Conservation (phyloP, 2,113 vertebrate genomes). For the Alectura lathami region DNA sequence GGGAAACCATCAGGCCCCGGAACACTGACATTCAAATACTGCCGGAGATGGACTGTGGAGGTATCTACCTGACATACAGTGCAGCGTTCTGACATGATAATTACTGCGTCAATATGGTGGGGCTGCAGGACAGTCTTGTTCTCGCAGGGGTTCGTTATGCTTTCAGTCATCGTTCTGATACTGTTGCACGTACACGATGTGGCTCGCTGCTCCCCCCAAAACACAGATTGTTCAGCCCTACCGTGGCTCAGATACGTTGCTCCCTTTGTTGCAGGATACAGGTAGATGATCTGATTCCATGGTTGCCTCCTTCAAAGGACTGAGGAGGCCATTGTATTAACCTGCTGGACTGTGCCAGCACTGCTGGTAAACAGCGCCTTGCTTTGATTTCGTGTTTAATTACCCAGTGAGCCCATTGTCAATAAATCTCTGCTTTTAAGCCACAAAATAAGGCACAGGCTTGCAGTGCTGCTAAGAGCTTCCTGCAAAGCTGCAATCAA, state of each 20-base stretch:
- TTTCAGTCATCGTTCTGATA: not conserved
- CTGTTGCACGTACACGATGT: rapidly evolving
- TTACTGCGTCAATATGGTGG: no score
- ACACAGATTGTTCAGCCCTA: not conserved
- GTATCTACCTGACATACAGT: rapidly evolving
- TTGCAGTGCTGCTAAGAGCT: not conserved
- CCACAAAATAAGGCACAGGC: not conserved
- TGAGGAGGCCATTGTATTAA: not conserved
- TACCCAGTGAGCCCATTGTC: not conserved
- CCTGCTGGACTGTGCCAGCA: not conserved
- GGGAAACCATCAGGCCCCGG: not conserved
- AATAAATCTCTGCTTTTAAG: constrained; percentile 4
- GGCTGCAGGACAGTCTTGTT: not conserved
- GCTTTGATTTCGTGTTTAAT: constrained; percentile 31
- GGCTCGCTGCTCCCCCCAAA: not conserved
- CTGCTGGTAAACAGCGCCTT: not conserved
- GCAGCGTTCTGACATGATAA: not conserved
- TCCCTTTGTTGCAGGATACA: not conserved
- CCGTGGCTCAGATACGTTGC: not conserved
- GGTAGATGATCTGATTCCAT: not conserved
- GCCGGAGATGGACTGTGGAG: not conserved
- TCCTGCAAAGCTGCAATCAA: not conserved
- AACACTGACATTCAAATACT: not conserved
- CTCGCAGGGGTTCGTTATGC: not conserved
- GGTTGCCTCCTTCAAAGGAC: not conserved